Evolutionary conservation across 2,888 invertebrate genomes (phyloP).

Genomic region (Callinectes sapidus): DNA sequence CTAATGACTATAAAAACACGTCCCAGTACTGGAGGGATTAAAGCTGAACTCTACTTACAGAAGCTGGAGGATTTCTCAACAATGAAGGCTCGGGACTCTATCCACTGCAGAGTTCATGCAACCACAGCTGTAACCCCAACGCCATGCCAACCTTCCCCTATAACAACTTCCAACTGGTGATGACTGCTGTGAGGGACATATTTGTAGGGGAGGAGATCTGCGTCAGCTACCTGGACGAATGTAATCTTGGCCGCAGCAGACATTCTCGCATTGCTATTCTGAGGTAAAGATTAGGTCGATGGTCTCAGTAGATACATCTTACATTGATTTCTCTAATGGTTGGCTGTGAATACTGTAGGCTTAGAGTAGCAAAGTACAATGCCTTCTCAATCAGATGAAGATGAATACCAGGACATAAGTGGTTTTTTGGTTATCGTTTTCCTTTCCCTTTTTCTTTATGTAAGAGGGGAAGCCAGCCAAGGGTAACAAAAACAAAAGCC

Average conservation of each 20-base stretch:
- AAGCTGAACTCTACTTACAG: conserved; percentile 73
- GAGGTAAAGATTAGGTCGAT: conserved; percentile 75
- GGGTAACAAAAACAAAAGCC: no score
- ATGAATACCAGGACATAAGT: no score
- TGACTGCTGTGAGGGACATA: conserved; percentile 83
- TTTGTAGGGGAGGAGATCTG: conserved; percentile 89
- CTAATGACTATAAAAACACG: no score
- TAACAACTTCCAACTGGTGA: conserved; percentile 81
- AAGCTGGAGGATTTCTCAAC: conserved; percentile 87
- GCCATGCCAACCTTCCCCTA: conserved; percentile 89
- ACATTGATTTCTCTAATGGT: no score
- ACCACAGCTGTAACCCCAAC: conserved; percentile 95
- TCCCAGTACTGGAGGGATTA: no score
- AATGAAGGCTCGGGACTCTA: conserved; percentile 95
- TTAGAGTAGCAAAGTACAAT: no score
- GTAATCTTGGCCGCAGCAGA: conserved; percentile 86
- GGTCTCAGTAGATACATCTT: no score
- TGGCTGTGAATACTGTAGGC: no score
- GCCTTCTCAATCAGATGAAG: no score
- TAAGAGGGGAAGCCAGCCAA: no score
- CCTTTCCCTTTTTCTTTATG: no score
- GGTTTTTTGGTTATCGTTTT: no score
- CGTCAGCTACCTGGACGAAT: conserved; percentile 93
- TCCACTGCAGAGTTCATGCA: conserved; percentile 89
- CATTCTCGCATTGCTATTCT: conserved; percentile 89